Base-by-base conservation (phyloP, 1,140 invertebrate species). In the Akabosia matsudoensis region DNA sequence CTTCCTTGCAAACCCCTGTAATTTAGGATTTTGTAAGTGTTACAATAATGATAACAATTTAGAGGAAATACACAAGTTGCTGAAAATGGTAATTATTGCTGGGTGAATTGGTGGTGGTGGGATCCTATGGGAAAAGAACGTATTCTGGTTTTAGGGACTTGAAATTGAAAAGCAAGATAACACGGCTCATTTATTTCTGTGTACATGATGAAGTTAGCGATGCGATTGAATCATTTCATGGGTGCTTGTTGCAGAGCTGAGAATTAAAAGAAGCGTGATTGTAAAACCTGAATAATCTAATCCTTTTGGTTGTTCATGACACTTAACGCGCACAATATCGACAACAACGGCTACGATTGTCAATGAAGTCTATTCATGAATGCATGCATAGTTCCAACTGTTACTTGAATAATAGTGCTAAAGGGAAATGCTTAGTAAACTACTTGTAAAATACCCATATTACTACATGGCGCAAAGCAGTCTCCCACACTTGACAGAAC, bases 401-500 rank as follows among this genome's bases (percentile, higher is more conserved):
- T 45, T 18, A 45, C 7, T 10, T 56, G 54, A 16, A 22, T 56
- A 22, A 16, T 56, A 4, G 54, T 56, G 10, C 4, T 56, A 22
- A 13, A 56, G 14, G 7, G n/a, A 56, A 56, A 56, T 22, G 24
- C 37, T 45, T 10, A 18, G 18, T 45, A 45, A 45, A 45, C 7
- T 45, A 18, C 37, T 18, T 45, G 37, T 18, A 45, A 45, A 18
- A 45, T 45, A 45, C 37, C 37, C 7, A 18, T 18, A 45, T 45
- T 7, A 45, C 7, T n/a, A 24, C 24, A 10, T 22, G 54, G 54
- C 14, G 24, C 7, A 56, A 56, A 22, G n/a, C 14, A 74, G 74
- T 70, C 26, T 77, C 76, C 76, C 73, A 77, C 73, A 74, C 73
- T 77, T 71, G 76, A 77, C 51, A 74, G 24, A 24, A 77, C 73